A percentile compares a stretch with the other conserved stretches of the same genome.
These are phyloP conservation scores for Mormyrus hasselquistii DNA, from an alignment of 2,797 vertebrate species.

Conservation along the genomic window DNA sequence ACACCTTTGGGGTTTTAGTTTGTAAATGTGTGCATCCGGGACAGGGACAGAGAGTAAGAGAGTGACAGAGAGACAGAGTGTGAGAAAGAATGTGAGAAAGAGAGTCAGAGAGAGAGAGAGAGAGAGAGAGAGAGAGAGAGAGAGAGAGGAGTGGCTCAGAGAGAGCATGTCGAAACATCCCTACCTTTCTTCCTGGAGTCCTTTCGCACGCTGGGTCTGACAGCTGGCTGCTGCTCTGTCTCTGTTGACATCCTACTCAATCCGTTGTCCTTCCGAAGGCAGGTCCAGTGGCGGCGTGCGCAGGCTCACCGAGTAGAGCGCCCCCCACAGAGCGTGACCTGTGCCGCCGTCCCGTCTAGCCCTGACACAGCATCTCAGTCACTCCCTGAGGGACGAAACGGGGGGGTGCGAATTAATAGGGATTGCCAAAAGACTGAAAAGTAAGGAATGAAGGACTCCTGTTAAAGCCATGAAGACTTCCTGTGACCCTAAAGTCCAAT, in stretches of 20 bases:
- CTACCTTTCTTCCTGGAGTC: conserved; percentile 79
- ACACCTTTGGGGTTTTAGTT: background rate
- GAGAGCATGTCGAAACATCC: background rate
- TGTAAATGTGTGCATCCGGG: background rate
- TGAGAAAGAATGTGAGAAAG: background rate
- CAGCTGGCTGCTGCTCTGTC: conserved; percentile 80
- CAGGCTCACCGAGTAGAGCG: conserved; percentile 76
- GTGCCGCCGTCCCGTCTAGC: conserved; percentile 57
- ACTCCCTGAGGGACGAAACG: conserved; percentile 41
- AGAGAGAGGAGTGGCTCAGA: background rate
- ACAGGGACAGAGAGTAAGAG: background rate
- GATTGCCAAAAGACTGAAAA: background rate
- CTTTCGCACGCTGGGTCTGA: conserved; percentile 79
- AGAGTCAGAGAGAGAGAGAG: background rate
- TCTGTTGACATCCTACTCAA: conserved; percentile 87
- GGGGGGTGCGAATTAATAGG: background rate
- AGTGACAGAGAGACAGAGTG: background rate
- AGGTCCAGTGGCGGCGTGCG: conserved; percentile 67
- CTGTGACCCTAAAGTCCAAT: background rate
- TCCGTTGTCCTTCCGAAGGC: conserved; percentile 81
- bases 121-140: background rate
- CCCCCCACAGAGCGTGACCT: conserved; percentile 65
- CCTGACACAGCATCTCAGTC: conserved; percentile 67
- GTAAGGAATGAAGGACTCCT: background rate
- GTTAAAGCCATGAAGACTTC: background rate